Base-by-base conservation (phyloP, 1,140 invertebrate genomes). In the Dendrolimus punctatus region DNA sequence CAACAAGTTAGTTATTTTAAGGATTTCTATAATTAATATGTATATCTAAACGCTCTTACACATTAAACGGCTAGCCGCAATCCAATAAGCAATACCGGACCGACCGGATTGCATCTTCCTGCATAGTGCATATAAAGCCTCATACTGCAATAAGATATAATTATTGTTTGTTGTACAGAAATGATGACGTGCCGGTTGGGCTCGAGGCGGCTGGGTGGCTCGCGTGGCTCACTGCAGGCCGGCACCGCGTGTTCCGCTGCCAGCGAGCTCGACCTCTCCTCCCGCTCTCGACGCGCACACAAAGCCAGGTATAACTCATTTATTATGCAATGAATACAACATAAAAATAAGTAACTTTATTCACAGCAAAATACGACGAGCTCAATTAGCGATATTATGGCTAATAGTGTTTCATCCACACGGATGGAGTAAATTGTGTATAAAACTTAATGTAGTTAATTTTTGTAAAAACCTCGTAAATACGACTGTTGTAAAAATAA, bases 211-310 rank as follows among this genome's bases (percentile, higher is more conserved):
- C 71, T 85, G 76, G 78, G 81, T 59, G 81, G 78, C 47, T 85
- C 81, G 46, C 78, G 81, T 46, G 81, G 81, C 57, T 85, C 81
- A 45, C 64, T 83, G 61, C 78, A 81, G 64, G 68, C 92, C 76
- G 87, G 73, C 64, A 68, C 73, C 47, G 78, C 74, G 39, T 85
- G 81, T 62, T 80, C 90, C 57, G 89, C 88, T 55, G 91, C 91
- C 55, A 94, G 93, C 71, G 93, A 94, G 84, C 88, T 94, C 60
- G 93, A 94, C 79, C 88, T 94, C 56, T 92, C 91, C 64, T 89
- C 90, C 63, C 92, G 91, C 71, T 88, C 90, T 45, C 80, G 91
- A 73, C 82, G 90, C 50, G 76, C 81, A 49, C 72, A 84, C 63
- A 82, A 82, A 66, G 79, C 79, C 52, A 76, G 81, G 81, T 84